Evolutionary conservation across 2,888 invertebrate genomes (phyloP).

Genomic region (Diogma glabrata): DNA sequence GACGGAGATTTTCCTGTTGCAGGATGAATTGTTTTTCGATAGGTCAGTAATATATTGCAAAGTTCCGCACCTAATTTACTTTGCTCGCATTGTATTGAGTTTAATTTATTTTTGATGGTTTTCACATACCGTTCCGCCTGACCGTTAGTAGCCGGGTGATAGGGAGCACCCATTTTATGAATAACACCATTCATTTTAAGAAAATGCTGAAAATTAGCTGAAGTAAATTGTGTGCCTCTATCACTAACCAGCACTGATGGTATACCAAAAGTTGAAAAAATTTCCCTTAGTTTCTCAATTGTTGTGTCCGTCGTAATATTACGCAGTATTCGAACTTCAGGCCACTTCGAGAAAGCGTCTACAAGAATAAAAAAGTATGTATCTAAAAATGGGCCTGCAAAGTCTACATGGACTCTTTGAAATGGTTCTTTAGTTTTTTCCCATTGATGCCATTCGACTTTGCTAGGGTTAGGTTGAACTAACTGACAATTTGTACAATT

Average conservation of each 20-base stretch:
- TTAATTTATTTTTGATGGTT: no score
- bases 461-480: conserved; percentile 13
- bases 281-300: conserved; percentile 15
- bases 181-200: no score
- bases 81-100: no score
- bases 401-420: conserved; percentile 20
- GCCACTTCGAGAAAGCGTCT: conserved; percentile 20
- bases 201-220: no score
- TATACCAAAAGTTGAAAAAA: conserved; percentile 17
- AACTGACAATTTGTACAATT: conserved; percentile 14
- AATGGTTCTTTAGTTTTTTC: conserved; percentile 17
- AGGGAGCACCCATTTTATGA: no score
- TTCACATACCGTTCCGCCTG: no score
- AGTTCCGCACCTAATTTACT: no score
- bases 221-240: no score
- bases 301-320: conserved; percentile 18
- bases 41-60: no score
- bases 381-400: conserved; percentile 12
- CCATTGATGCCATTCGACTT: conserved; percentile 17
- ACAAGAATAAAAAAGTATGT: conserved; percentile 14
- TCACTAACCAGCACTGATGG: conserved; percentile 11
- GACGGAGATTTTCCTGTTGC: no score
- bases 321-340: conserved; percentile 21
- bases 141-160: no score
- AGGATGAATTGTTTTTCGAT: no score